Evolutionary conservation across 2,113 vertebrate species (phyloP), one percentile per base, ranked within the genome.

Genomic region (Grantiella picta): DNA sequence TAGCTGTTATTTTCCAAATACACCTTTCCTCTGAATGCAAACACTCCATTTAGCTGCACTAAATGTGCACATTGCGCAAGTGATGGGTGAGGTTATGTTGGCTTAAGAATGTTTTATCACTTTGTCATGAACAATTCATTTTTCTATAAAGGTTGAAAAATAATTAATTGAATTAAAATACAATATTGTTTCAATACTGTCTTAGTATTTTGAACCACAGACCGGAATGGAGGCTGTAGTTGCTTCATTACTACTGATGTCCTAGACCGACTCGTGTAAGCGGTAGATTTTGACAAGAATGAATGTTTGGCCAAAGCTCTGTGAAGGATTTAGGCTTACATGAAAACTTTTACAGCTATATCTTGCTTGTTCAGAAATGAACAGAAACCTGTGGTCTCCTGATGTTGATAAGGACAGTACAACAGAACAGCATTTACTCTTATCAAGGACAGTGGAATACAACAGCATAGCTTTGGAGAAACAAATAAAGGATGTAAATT

Each of bases 231-330:
- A 63, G 11, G 23, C 20, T 59, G 20, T 10, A n/a, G 29, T 28
- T 54, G 10, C 59, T 76, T 76, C 25, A 20, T n/a, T 57, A 33
- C 23, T 45, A 38, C 33, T 60, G 44, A 40, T 86, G 19, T 82
- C 61, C 25, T 12, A 36, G 44, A 45, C n/a, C 0, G 1, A 31
- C 25, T 69, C 1, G 0, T 27, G 35, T 59, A 36, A 89, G 18
- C 35, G 45, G 28, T 44, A 44, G 35, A 40, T 83, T 77, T 77
- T 64, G 38, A n/a, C 29, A 81, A 68, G 38, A 68, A 69, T 36
- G 35, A 68, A 79, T 38, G 31, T 76, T 63, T 10, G 35, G n/a
- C 18, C 64, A 72, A 76, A 72, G 59, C 15, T 49, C 64, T 50
- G 29, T 71, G 49, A 72, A 72, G 42, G 33, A 45, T 68, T 86